Base-by-base conservation (phyloP, 1,140 invertebrate genomes). In the Whitmania pigra region DNA sequence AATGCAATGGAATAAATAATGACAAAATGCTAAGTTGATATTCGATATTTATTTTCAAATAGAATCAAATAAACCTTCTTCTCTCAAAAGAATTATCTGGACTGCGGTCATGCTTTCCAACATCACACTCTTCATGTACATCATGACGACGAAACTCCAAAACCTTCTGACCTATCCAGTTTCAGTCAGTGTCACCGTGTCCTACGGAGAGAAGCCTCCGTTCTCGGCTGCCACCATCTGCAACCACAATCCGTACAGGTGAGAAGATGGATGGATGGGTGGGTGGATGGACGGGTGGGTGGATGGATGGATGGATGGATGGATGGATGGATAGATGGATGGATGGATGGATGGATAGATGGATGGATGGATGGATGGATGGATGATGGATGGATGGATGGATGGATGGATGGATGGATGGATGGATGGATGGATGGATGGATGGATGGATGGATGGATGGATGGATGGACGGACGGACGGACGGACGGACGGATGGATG, bases 171-270 rank as follows among this genome's bases (percentile, higher is more conserved):
- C 67, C 2, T 68, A 71, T 31, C 71, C 74, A 9, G 69, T 43
- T 11, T 53, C 66, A 7, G 71, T 75, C 63, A 76, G 76, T 53
- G 73, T 78, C 22, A 70, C 75, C 20, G 76, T 79, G 54, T 78
- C 78, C 73, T 79, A 76, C 54, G 77, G 77, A 72, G 73, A 74
- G 20, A 67, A 75, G 0, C 72, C 79, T 0, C n/a, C 68, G 0
- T 79, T 79, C 60, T 78, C 78, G 1, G 75, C 78, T 2, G 71
- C 79, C 43, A 79, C 78, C 4, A 68, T 79, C 25, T 79, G 78
- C 71, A 79, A 79, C 69, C 78, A 79, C 72, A 79, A 78, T 54
- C 63, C 71, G 18, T 77, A 77, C 73, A 76, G 73, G 77, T 77
- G 71, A n/a, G 54, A 5, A 25, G 54, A 5, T 57, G 57, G 2